These are phyloP conservation scores for Plutella xylostella DNA, from an alignment of 2,888 invertebrate genomes.

Conservation along the genomic window DNA sequence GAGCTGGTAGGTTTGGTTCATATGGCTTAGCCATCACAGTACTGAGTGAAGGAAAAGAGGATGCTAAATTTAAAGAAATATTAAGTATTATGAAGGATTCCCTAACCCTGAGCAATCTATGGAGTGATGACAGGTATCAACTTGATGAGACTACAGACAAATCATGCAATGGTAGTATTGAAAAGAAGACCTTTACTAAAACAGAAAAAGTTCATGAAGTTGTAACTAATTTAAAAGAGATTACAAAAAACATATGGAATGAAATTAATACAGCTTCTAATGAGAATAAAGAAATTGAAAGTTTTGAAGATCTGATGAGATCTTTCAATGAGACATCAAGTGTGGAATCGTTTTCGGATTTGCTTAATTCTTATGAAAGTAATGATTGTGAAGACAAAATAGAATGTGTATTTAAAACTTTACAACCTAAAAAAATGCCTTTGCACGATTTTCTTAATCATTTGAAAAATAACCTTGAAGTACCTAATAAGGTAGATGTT, in stretches of 20 bases:
- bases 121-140: slow-evolving; percentile 29
- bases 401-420: too few species aligned
- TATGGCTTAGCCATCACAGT: slow-evolving; percentile 85
- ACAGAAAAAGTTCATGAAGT: neutral
- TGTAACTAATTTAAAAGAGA: neutral
- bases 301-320: slow-evolving; percentile 26
- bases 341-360: slow-evolving; percentile 34
- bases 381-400: too few species aligned
- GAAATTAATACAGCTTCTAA: slow-evolving; percentile 19
- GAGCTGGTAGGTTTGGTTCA: slow-evolving; percentile 94
- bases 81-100: slow-evolving; percentile 65
- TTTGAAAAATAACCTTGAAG: too few species aligned
- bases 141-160: neutral
- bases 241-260: slow-evolving; percentile 27
- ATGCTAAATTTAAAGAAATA: slow-evolving; percentile 66
- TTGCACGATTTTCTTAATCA: too few species aligned
- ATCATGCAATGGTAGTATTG: neutral
- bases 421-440: neutral
- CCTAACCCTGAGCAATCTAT: slow-evolving; percentile 32
- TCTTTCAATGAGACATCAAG: slow-evolving; percentile 23
- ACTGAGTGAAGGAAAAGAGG: slow-evolving; percentile 74
- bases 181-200: too few species aligned
- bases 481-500: too few species aligned
- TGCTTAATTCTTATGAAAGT: slow-evolving; percentile 29
- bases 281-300: slow-evolving; percentile 19